These are phyloP conservation scores for Halcyon badia DNA, from an alignment of 2,797 vertebrate species.

Conservation along the genomic window DNA sequence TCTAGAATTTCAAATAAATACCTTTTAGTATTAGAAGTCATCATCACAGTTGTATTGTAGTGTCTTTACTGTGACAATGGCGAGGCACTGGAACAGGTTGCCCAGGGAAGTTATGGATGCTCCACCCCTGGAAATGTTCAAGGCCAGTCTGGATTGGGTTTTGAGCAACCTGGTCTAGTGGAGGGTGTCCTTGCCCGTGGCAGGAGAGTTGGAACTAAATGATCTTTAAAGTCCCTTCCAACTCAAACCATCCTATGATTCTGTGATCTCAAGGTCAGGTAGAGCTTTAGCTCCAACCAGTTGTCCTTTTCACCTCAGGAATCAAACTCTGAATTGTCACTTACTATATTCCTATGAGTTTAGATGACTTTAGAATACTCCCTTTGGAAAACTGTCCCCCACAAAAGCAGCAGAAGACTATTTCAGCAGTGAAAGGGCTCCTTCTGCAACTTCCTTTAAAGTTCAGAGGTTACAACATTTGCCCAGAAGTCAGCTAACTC, in stretches of 20 bases:
- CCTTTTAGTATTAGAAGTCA: neutral
- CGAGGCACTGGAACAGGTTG: no score
- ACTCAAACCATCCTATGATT: neutral
- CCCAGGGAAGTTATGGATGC: no score
- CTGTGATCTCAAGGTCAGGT: neutral
- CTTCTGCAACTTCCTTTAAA: neutral
- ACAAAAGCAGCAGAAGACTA: neutral
- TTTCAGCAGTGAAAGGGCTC: neutral
- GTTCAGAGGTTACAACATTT: neutral
- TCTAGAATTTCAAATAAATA: constrained; percentile 56
- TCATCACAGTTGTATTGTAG: neutral
- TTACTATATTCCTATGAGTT: neutral
- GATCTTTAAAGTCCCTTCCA: neutral
- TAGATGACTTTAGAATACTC: neutral
- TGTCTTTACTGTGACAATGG: no score
- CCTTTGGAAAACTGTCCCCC: neutral
- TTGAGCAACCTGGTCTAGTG: neutral
- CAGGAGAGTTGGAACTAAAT: neutral
- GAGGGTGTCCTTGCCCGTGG: neutral
- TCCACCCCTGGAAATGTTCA: neutral
- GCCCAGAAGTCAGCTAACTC: neutral
- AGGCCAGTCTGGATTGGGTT: no score
- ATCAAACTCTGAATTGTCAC: neutral
- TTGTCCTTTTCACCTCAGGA: neutral
- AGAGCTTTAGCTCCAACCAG: neutral